Conservation (phyloP, 2,797 vertebrate species). For the Sebastes matsubarae region DNA sequence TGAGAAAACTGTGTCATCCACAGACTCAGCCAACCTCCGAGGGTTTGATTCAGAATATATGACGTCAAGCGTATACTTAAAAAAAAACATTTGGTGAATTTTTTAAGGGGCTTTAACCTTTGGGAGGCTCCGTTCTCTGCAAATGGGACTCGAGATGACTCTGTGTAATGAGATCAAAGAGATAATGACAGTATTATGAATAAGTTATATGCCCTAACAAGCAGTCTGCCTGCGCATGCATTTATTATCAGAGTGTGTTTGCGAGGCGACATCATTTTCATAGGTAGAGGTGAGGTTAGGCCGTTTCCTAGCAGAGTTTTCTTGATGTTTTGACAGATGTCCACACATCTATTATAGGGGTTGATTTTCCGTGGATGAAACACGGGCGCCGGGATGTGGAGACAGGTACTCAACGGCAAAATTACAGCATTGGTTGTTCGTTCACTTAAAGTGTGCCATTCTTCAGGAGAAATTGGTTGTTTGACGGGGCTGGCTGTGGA, state of each 20-base stretch:
- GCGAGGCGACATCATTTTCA: neutral
- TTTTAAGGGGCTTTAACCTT: conserved; percentile 51
- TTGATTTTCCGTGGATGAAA: conserved; percentile 1
- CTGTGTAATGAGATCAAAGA: conserved; percentile 40
- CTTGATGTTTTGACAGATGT: conserved; percentile 24
- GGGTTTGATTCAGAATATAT: conserved; percentile 36
- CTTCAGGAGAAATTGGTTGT: neutral
- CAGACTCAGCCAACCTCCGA: conserved; percentile 13
- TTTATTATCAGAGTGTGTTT: conserved; percentile 8
- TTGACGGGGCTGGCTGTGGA: neutral
- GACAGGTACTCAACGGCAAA: neutral
- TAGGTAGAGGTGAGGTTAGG: neutral
- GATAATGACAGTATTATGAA: conserved; percentile 54
- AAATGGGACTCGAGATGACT: conserved; percentile 35
- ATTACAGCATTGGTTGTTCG: neutral
- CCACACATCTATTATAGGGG: neutral
- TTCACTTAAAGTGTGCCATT: neutral
- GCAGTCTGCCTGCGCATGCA: conserved; percentile 6
- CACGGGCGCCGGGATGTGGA: neutral
- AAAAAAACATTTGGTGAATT: neutral
- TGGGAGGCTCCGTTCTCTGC: conserved; percentile 18
- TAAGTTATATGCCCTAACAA: conserved; percentile 44
- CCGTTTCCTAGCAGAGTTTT: neutral
- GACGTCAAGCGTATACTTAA: conserved; percentile 14
- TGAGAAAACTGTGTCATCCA: conserved; percentile 24